phyloP scores from a whole-genome alignment of 2,113 vertebrate genomes.

The Hippoglossus stenolepis region DNA sequence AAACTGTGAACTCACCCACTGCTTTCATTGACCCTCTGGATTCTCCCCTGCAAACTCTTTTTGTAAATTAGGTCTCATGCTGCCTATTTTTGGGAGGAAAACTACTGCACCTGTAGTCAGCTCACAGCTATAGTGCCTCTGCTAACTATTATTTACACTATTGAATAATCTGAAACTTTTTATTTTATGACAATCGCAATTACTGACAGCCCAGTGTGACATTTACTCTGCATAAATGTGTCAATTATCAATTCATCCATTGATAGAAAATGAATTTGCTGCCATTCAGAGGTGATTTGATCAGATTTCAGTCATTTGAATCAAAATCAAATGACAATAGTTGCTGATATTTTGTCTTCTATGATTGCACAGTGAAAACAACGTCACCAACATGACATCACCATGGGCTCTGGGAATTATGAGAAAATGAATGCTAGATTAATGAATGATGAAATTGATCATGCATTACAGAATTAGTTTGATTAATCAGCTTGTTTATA shows the following conservation, averaged over 20 bases:
- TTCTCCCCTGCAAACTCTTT: slow-evolving; percentile 38
- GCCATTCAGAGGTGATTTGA: not conserved
- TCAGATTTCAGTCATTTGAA: not conserved
- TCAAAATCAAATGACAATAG: not conserved
- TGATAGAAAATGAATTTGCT: not conserved
- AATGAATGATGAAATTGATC: not conserved
- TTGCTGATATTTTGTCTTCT: not conserved
- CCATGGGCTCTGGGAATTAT: not conserved
- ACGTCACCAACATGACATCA: not conserved
- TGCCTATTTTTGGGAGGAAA: slow-evolving; percentile 55
- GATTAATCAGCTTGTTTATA: not conserved
- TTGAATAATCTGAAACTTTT: not conserved
- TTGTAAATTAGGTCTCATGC: slow-evolving; percentile 59
- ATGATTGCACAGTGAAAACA: not conserved
- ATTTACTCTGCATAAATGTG: not conserved
- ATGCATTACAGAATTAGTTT: not conserved
- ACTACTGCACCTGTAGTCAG: slow-evolving; percentile 29
- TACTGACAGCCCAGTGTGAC: not conserved
- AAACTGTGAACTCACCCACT: not conserved
- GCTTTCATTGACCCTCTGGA: slow-evolving; percentile 32
- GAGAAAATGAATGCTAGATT: not conserved
- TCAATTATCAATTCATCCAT: not conserved
- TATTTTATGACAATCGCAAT: not conserved
- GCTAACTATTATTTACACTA: not conserved
- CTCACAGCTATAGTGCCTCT: slow-evolving; percentile 3